These are phyloP conservation scores for Lophius piscatorius DNA, from an alignment of 2,113 vertebrate genomes.

Conservation along the genomic window DNA sequence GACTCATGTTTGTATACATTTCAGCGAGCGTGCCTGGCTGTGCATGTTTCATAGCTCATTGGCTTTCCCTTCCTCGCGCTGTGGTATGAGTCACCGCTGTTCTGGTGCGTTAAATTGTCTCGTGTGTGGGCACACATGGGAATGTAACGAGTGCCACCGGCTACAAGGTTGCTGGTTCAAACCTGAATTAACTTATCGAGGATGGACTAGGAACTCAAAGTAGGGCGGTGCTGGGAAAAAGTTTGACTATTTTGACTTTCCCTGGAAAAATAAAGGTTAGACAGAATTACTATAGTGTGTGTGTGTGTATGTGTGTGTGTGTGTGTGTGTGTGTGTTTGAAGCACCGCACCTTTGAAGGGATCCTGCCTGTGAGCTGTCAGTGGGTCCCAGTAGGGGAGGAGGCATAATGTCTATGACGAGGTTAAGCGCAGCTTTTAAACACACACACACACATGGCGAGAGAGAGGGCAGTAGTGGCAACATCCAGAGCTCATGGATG, in stretches of 20 bases:
- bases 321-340: conserved; percentile 33
- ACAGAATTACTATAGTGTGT: conserved; percentile 31
- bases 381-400: too few species aligned
- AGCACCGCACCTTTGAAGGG: conserved; percentile 53
- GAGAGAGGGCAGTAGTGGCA: conserved; percentile 47
- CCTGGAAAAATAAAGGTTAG: conserved; percentile 51
- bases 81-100: conserved; percentile 44
- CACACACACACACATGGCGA: conserved; percentile 10
- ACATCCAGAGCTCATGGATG: conserved; percentile 25
- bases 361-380: conserved; percentile 55
- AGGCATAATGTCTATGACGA: too few species aligned
- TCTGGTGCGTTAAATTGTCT: conserved; percentile 3
- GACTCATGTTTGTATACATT: conserved; percentile 70
- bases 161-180: neutral
- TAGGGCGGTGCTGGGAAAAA: conserved; percentile 23
- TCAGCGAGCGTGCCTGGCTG: conserved; percentile 29
- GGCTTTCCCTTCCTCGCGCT: conserved; percentile 49
- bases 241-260: conserved; percentile 56
- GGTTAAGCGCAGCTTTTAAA: conserved; percentile 66
- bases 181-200: too few species aligned
- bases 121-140: neutral
- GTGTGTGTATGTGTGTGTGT: conserved; percentile 19
- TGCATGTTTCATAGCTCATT: conserved; percentile 69
- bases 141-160: neutral
- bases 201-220: neutral